These are phyloP conservation scores for Drosophila virilis DNA, from an alignment of 1,140 invertebrate genomes.

Conservation along the genomic window DNA sequence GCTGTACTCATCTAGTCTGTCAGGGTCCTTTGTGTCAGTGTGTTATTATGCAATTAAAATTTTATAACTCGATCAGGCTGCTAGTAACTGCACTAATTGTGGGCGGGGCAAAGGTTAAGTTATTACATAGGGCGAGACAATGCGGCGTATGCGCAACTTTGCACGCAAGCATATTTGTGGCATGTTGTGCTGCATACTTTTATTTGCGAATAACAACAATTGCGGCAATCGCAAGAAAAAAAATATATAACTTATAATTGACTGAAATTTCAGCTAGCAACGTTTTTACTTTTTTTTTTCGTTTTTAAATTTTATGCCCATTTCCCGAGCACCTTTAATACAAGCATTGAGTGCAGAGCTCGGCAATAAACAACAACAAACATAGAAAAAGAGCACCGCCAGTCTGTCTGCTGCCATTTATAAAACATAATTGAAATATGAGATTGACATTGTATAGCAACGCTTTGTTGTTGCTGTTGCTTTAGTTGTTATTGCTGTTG, in stretches of 20 bases:
- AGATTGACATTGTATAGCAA: conserved; percentile 78
- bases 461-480: conserved; percentile 37
- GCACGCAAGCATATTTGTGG: not conserved
- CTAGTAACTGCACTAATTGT: not conserved
- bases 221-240: no score
- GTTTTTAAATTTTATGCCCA: not conserved
- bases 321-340: not conserved
- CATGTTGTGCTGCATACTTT: conserved; percentile 31
- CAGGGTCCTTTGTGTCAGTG: conserved; percentile 21
- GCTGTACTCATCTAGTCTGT: not conserved
- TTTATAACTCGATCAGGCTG: conserved; percentile 66
- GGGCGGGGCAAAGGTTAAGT: not conserved
- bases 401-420: conserved; percentile 76
- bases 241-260: not conserved
- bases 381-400: conserved; percentile 35
- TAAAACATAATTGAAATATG: conserved; percentile 82
- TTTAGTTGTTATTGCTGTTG: conserved; percentile 41
- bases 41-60: conserved; percentile 66
- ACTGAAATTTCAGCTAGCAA: not conserved
- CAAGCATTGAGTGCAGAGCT: conserved; percentile 22
- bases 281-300: not conserved
- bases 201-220: conserved; percentile 7
- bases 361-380: conserved; percentile 18
- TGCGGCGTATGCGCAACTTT: conserved; percentile 47
- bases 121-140: not conserved